Base-by-base conservation (phyloP, 2,113 vertebrate genomes). In the Antechinus stuartii region DNA sequence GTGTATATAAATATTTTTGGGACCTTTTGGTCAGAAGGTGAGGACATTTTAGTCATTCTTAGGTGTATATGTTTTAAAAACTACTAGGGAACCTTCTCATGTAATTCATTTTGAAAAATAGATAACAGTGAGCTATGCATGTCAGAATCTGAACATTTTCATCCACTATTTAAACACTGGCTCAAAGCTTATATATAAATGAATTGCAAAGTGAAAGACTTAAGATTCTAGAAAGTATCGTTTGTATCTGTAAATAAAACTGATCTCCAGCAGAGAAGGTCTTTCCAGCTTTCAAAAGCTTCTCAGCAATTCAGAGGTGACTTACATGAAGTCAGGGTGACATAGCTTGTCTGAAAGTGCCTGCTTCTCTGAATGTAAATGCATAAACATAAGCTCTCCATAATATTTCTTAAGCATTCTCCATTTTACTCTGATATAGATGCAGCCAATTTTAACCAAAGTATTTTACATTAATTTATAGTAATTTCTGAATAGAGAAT, bases 201-300 rank as follows among this genome's bases (percentile, higher is more conserved):
- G 95, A 68, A 93, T 61, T 84, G n/a, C 68, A 90, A 90, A 91
- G 57, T 91, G 89, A 93, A 95, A 49, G 92, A 42, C 46, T 76
- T 91, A 90, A 91, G 54, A 54, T 68, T 89, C 52, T 50, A 19
- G 96, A 95, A 84, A 53, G 90, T 54, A 55, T 46, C 61, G 84
- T 94, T 89, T 56, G 54, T 94, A 47, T 91, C 47, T 2, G 68
- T 27, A 93, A 55, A 53, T 61, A 55, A 89, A 89, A 89, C 35
- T 6, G 0, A 25, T 50, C 92, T 68, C 61, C 93, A 89, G 54
- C 22, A 90, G 54, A 52, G 35, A 76, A 76, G 10, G 5, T 42
- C 25, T 30, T 27, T 19, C 68, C 50, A 8, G 23, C 49, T 94
- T 54, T 91, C 11, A 26, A n/a, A 76, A 76, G 54, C 92, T 27